phyloP scores from a whole-genome alignment of 2,888 invertebrate species.

The Rhamphomyia laevipes region DNA sequence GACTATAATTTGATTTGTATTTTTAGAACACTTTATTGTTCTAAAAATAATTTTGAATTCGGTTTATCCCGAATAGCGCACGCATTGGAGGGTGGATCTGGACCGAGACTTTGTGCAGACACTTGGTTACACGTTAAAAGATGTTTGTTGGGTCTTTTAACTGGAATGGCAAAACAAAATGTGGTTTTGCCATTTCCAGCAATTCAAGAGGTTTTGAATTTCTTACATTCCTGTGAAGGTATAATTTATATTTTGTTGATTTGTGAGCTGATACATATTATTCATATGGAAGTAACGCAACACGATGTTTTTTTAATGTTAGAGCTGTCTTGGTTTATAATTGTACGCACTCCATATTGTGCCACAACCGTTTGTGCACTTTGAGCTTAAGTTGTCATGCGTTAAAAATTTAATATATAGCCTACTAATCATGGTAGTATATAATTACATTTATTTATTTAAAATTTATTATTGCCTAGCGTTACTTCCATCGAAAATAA shows the following conservation, averaged over 20 bases:
- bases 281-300: neutral
- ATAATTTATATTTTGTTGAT: constrained; percentile 8
- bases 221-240: constrained; percentile 77
- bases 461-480: too few species aligned
- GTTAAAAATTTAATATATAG: too few species aligned
- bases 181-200: constrained; percentile 70
- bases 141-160: constrained; percentile 78
- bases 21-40: constrained; percentile 82
- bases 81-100: constrained; percentile 51
- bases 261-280: neutral
- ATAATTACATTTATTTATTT: too few species aligned
- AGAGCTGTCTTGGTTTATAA: neutral
- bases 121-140: constrained; percentile 98
- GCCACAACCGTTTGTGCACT: too few species aligned
- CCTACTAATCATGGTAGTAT: too few species aligned
- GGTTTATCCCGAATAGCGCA: constrained; percentile 96
- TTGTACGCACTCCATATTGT: neutral
- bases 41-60: constrained; percentile 98
- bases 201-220: constrained; percentile 69
- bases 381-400: too few species aligned
- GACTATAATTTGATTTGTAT: neutral
- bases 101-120: constrained; percentile 79
- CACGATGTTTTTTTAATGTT: neutral
- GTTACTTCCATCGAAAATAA: too few species aligned
- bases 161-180: constrained; percentile 75